A percentile compares a stretch with the other conserved stretches of the same genome.
phyloP scores from a whole-genome alignment of 2,113 vertebrate genomes.

The Oceanodroma tethys region DNA sequence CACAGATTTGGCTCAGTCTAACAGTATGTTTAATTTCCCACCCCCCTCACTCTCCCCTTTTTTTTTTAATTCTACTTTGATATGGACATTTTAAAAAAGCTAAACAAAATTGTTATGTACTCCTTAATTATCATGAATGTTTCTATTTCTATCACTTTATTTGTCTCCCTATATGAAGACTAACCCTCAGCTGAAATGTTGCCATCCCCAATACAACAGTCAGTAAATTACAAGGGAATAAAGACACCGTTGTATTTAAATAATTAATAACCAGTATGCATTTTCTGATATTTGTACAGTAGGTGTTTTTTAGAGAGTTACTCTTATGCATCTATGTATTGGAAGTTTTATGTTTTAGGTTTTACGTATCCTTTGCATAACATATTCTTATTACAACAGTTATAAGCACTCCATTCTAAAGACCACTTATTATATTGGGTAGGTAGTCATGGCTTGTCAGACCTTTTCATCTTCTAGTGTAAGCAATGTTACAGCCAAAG shows the following conservation, averaged over 20 bases:
- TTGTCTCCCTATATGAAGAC: background rate
- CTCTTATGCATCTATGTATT: background rate
- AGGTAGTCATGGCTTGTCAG: background rate
- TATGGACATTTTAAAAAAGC: background rate
- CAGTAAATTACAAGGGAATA: background rate
- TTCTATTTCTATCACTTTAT: background rate
- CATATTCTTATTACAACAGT: background rate
- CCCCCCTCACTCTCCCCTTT: accelerated
- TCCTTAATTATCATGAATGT: background rate
- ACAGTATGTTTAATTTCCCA: background rate
- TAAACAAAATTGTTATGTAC: background rate
- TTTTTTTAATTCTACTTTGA: background rate
- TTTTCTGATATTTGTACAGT: background rate
- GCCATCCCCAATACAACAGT: background rate
- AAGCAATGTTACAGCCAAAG: background rate
- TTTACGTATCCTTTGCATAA: background rate
- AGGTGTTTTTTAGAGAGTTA: background rate
- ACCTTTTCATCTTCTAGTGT: background rate
- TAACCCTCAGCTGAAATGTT: background rate
- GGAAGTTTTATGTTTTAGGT: background rate
- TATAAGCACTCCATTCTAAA: background rate
- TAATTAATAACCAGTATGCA: background rate
- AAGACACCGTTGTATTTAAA: background rate
- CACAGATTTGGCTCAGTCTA: background rate
- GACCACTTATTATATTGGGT: background rate